Evolutionary conservation across 2,888 invertebrate genomes (phyloP).

Genomic region (Dermolepida albohirtum): DNA sequence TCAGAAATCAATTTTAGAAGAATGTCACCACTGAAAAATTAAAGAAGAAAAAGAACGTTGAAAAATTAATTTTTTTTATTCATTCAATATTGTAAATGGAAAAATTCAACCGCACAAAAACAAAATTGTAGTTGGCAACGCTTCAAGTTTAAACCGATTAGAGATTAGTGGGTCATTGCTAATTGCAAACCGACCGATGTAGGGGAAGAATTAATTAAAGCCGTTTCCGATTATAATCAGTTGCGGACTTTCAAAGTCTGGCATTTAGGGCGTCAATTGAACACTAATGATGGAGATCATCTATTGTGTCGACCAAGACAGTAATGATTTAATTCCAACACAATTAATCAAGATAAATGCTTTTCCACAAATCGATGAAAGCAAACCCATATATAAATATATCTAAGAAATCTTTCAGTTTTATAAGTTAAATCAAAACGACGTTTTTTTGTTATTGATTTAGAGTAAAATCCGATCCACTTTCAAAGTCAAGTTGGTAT

Average conservation of each 20-base stretch:
- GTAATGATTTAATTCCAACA: constrained; percentile 29
- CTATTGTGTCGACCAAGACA: constrained; percentile 32
- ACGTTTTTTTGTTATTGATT: too few species aligned
- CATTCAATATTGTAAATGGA: neutral
- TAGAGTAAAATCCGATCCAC: too few species aligned
- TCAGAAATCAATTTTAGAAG: too few species aligned
- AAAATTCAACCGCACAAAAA: constrained; percentile 1
- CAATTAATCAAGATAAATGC: constrained; percentile 35
- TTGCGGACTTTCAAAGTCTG: constrained; percentile 39
- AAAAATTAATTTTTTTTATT: too few species aligned
- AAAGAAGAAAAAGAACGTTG: too few species aligned
- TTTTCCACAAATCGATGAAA: neutral
- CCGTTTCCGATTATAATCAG: constrained; percentile 42
- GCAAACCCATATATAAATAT: neutral
- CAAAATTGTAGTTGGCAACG: constrained; percentile 20
- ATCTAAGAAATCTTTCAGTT: too few species aligned
- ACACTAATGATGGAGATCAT: constrained; percentile 32
- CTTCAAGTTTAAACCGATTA: constrained; percentile 39
- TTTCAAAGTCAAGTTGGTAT: too few species aligned
- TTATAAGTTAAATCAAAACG: too few species aligned
- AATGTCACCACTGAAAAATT: too few species aligned
- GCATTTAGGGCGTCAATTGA: constrained; percentile 35
- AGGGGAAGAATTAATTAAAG: constrained; percentile 45
- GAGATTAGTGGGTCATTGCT: constrained; percentile 40
- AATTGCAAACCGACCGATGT: constrained; percentile 36